These are phyloP conservation scores for Camponotus vicinus DNA, from an alignment of 1,140 invertebrate species.

Conservation along the genomic window DNA sequence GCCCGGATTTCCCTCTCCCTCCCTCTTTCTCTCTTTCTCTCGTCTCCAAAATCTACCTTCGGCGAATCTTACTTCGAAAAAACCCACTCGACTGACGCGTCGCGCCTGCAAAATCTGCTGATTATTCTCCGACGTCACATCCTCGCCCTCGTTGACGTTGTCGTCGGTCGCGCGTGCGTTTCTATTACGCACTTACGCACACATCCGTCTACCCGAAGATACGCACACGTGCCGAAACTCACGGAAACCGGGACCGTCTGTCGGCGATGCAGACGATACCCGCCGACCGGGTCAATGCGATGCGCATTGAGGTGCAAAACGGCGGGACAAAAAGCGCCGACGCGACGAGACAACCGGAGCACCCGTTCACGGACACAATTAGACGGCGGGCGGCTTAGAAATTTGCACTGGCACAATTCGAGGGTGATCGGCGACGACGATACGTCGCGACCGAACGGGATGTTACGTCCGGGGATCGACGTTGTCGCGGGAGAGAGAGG, in stretches of 20 bases:
- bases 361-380: background rate
- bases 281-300: conserved; percentile 6
- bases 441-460: conserved; percentile 2
- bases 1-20: background rate
- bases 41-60: background rate
- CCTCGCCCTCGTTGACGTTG: background rate
- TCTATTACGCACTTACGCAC: background rate
- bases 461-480: conserved; percentile 6
- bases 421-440: background rate
- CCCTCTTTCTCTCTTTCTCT: background rate
- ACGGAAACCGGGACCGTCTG: background rate
- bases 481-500: background rate
- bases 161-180: conserved; percentile 41
- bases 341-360: background rate
- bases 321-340: background rate
- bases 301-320: too few species aligned
- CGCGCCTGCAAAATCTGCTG: background rate
- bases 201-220: too few species aligned
- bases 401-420: background rate
- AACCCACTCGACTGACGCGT: background rate
- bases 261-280: background rate
- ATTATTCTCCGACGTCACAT: background rate
- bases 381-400: background rate
- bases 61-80: background rate
- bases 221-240: conserved; percentile 1